Conservation (phyloP, 2,888 invertebrate species). For the Taenaris catops region DNA sequence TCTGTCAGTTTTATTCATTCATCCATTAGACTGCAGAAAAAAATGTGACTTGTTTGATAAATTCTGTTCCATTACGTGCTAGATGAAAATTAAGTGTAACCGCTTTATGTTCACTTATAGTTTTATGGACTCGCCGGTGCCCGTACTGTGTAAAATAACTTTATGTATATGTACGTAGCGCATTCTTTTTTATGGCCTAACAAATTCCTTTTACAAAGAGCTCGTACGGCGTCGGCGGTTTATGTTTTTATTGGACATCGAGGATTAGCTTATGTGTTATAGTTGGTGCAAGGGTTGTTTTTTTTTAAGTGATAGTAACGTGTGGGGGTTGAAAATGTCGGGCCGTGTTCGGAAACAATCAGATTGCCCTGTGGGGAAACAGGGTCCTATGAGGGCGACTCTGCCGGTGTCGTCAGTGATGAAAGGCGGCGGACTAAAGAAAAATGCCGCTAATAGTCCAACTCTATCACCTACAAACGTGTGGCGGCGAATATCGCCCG, state of each 20-base stretch:
- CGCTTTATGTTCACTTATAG: conserved; percentile 40
- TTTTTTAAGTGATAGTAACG: conserved; percentile 34
- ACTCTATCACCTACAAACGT: conserved; percentile 83
- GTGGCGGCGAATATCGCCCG: conserved; percentile 85
- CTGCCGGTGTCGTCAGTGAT: conserved; percentile 87
- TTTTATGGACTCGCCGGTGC: conserved; percentile 36
- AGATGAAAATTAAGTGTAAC: conserved; percentile 47
- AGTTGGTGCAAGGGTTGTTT: conserved; percentile 36
- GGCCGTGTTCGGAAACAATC: conserved; percentile 84
- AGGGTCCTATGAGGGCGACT: conserved; percentile 88
- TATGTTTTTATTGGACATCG: conserved; percentile 49
- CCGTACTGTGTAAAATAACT: conserved; percentile 34
- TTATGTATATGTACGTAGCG: conserved; percentile 31
- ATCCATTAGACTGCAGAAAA: conserved; percentile 72
- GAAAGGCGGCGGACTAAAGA: conserved; percentile 81
- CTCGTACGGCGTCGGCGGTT: conserved; percentile 61
- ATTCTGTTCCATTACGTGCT: conserved; percentile 59
- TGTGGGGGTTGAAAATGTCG: conserved; percentile 65
- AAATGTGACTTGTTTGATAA: conserved; percentile 73
- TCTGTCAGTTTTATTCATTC: conserved; percentile 67
- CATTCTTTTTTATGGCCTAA: conserved; percentile 38
- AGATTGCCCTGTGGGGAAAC: conserved; percentile 79
- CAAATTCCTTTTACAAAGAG: conserved; percentile 63
- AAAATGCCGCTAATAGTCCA: conserved; percentile 82
- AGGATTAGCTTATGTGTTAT: conserved; percentile 34